Evolutionary conservation across 2,113 vertebrate genomes (phyloP).

Genomic region (Channa argus): DNA sequence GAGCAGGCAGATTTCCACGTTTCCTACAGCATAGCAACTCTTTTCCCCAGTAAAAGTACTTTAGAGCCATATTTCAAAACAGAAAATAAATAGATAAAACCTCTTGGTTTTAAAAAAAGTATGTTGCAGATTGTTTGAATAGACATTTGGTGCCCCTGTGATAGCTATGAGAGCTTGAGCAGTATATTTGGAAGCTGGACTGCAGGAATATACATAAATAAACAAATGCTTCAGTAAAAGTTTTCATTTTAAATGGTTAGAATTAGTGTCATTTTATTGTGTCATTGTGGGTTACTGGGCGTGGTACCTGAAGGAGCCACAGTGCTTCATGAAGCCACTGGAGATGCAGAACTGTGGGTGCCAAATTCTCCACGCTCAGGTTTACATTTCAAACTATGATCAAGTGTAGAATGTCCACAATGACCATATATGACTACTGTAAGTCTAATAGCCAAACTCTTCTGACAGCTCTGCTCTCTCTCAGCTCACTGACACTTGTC

Average conservation of each 20-base stretch:
- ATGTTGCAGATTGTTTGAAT: neutral
- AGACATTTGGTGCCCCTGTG: neutral
- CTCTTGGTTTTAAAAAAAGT: neutral
- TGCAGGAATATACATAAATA: slow-evolving; percentile 13
- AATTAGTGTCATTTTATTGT: no score
- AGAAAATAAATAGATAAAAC: slow-evolving; percentile 16
- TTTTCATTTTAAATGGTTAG: no score
- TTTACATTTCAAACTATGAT: slow-evolving; percentile 70
- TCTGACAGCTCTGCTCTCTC: slow-evolving; percentile 59
- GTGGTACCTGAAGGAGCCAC: no score
- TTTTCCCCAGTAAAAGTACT: neutral
- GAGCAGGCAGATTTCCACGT: slow-evolving; percentile 15
- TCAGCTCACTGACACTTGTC: slow-evolving; percentile 45
- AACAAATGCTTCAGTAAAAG: no score
- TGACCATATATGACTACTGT: slow-evolving; percentile 66
- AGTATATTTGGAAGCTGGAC: slow-evolving; percentile 45
- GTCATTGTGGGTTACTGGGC: no score
- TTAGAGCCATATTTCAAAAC: slow-evolving; percentile 2
- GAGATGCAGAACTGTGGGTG: neutral
- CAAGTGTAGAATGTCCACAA: slow-evolving; percentile 51
- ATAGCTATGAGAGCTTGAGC: slow-evolving; percentile 14
- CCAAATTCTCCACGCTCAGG: slow-evolving; percentile 20
- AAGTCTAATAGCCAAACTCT: slow-evolving; percentile 35
- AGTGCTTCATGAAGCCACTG: no score
- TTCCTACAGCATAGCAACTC: neutral